These are phyloP conservation scores for Acleris sparsana DNA, from an alignment of 2,888 invertebrate genomes.

Conservation along the genomic window DNA sequence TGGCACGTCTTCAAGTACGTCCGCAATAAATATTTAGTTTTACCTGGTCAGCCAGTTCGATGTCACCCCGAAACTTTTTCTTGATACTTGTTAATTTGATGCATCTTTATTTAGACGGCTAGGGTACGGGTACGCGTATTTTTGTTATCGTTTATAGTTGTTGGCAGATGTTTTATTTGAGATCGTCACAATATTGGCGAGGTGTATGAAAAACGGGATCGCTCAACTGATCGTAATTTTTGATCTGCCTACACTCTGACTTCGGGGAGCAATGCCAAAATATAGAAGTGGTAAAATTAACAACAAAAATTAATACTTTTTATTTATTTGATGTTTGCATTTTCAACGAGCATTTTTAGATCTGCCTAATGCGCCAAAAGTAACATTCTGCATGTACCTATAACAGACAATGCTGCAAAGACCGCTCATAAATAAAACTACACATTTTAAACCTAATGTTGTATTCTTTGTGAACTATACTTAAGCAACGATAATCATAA, in stretches of 20 bases:
- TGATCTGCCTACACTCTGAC: not conserved
- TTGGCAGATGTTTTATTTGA: constrained; percentile 68
- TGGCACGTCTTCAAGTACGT: constrained; percentile 76
- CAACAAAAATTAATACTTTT: too few relatives aligned
- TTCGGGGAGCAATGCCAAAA: not conserved
- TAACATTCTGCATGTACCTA: too few relatives aligned
- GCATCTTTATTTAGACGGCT: constrained; percentile 59
- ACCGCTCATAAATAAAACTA: too few relatives aligned
- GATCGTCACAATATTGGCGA: constrained; percentile 58
- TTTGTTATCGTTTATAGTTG: constrained; percentile 65
- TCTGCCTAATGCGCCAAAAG: too few relatives aligned
- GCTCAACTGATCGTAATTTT: not conserved
- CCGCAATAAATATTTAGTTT: constrained; percentile 67
- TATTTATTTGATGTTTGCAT: too few relatives aligned
- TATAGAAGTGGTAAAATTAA: not conserved
- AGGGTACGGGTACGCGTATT: constrained; percentile 52
- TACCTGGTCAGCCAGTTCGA: constrained; percentile 70
- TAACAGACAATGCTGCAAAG: too few relatives aligned
- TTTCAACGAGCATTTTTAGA: too few relatives aligned
- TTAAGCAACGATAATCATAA: too few relatives aligned
- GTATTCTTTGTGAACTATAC: too few relatives aligned
- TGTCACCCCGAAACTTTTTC: constrained; percentile 49
- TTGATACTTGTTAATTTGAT: constrained; percentile 44
- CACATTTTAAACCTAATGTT: too few relatives aligned
- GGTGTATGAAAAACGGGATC: constrained; percentile 30